Base-by-base conservation (phyloP, 2,888 invertebrate genomes). In the Mesorhabditis sp. region DNA sequence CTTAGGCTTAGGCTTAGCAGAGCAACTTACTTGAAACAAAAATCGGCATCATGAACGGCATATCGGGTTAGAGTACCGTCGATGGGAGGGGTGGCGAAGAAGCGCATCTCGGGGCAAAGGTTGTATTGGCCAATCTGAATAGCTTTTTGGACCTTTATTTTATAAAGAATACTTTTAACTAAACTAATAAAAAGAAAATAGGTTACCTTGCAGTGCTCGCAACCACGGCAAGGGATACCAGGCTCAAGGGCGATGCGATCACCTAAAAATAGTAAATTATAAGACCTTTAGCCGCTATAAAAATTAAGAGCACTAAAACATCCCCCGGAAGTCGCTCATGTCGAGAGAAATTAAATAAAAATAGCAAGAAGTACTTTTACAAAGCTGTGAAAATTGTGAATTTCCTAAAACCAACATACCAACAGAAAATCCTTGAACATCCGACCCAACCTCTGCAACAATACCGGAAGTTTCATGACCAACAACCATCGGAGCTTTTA, bases 81-180 rank as follows among this genome's bases (percentile, higher is more conserved):
- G 68, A 90, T 88, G 0, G 96, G 96, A 1, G 96, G 96, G 0
- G 95, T 95, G n/a, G 95, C 95, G 87, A 93, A 93, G 88, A 95
- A 96, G 69, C 89, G 85, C 87, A 96, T 91, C 69, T 92, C 92
- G 0, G 90, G 89, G 80, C 97, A 97, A 63, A 96, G 89, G 88
- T 97, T 94, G 88, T 97, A 97, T 72, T 90, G 89, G 62, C 96
- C 96, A 71, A 88, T 75, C 72, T 76, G 68, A 41, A 74, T 41
- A 45, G 45, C n/a, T 15, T 10, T 41, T 66, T 7, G 10, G n/a
- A 2, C 7, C n/a, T 13, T 13, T 50, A n/a, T 10, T 50, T 13
- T 13, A 50, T n/a, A 50, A 3, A 43, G 43, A 65, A 28, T 43
- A 10, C 42, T 6, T 3, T 65, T 43, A 13, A 10, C 7, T 13